Conservation (phyloP, 1,140 invertebrate species). For the Luehdorfia chinensis region DNA sequence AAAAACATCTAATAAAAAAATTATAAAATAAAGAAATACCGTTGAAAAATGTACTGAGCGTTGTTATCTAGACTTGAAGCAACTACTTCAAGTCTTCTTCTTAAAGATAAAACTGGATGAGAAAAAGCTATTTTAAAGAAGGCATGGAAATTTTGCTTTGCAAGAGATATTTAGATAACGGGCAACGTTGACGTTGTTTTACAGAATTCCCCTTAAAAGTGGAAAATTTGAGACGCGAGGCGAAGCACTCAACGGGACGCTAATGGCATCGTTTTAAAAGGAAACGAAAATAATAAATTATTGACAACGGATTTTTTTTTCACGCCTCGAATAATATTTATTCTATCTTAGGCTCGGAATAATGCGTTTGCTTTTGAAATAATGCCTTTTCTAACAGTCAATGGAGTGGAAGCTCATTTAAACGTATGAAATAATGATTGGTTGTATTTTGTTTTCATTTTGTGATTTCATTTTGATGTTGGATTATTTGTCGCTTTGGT, state of each 20-base stretch:
- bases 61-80: slow-evolving; percentile 6
- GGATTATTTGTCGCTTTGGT: too few relatives aligned
- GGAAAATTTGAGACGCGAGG: slow-evolving; percentile 35
- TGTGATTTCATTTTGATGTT: too few relatives aligned
- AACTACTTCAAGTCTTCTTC: background rate
- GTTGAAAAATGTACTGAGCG: too few relatives aligned
- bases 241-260: slow-evolving; percentile 47
- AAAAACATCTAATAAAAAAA: too few relatives aligned
- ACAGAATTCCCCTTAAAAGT: slow-evolving; percentile 35
- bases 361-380: slow-evolving; percentile 30
- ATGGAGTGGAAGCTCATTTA: slow-evolving; percentile 45
- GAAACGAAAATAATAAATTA: slow-evolving; percentile 69
- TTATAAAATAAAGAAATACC: too few relatives aligned
- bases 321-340: slow-evolving; percentile 43
- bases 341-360: slow-evolving; percentile 28
- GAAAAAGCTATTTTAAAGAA: slow-evolving; percentile 8
- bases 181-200: slow-evolving; percentile 31
- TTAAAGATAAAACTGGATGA: slow-evolving; percentile 9
- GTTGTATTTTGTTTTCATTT: too few relatives aligned
- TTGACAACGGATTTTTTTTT: slow-evolving; percentile 59
- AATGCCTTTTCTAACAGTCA: slow-evolving; percentile 43
- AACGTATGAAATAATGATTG: slow-evolving; percentile 44
- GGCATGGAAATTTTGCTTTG: slow-evolving; percentile 8
- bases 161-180: slow-evolving; percentile 33
- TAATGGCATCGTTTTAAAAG: slow-evolving; percentile 62